Evolutionary conservation across 2,888 invertebrate species (phyloP), one percentile per base, ranked within the genome.

Genomic region (Lepidocyrtinus sp.): DNA sequence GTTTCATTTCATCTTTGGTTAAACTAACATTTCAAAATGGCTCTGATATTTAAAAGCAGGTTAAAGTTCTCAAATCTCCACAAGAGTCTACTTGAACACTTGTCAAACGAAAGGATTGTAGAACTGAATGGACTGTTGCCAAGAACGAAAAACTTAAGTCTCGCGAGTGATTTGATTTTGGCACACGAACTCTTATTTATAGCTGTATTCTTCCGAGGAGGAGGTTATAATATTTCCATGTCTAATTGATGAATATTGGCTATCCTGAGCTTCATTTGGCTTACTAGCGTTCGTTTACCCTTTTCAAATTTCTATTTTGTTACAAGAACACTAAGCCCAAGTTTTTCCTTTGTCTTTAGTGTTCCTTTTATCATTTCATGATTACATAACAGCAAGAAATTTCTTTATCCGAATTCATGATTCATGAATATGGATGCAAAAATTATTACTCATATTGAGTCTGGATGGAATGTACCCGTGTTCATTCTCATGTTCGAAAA

Each of bases 201-300:
- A 72, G 62, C 70, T 71, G 19, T 7, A 71, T 65, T 77, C 71
- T 77, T 59, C 65, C 45, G 50, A 26, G 19, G 3, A 36, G 3
- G 12, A 36, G 12, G 36, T 59, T 36, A 21, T 75, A 70, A 77
- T 77, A 77, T 77, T 77, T 77, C 65, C 77, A 77, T 71, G 77
- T 77, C 77, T 77, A 77, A 77, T 77, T 77, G 77, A 65, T 76
- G 76, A 70, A 76, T 45, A 36, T 70, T 19, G 59, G 17, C 62
- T 12, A 68, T 75, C 72, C 19, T 22, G 5, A 12, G 36, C 36
- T 36, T 36, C n/a, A 12, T 36, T 5, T 36, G 12, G 36, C 36
- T 36, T 12, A 36, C 36, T 36, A 7, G 5, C 36, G 36, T 36
- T 36, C 36, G 36, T 36, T 36, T 36, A 36, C 36, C 36, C 12